Conservation (phyloP, 2,113 vertebrate species). For the Holacanthus passer region DNA sequence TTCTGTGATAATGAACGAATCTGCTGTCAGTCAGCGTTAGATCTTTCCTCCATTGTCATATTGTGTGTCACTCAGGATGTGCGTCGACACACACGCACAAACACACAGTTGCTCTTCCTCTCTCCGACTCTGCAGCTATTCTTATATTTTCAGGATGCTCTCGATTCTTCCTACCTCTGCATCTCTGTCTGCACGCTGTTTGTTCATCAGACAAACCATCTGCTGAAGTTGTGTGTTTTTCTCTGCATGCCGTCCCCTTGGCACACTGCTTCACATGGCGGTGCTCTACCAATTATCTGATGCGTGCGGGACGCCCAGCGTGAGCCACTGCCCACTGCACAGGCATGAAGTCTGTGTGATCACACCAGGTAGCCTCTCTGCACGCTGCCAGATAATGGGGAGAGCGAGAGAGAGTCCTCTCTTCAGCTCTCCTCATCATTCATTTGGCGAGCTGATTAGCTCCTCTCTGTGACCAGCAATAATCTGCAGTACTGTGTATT, state of each 20-base stretch:
- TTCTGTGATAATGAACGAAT: constrained; percentile 75
- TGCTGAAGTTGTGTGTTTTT: constrained; percentile 81
- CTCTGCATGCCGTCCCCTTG: constrained; percentile 65
- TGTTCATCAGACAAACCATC: constrained; percentile 83
- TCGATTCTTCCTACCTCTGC: constrained; percentile 26
- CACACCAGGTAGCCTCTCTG: constrained; percentile 76
- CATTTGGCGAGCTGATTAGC: constrained; percentile 76
- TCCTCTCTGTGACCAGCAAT: constrained; percentile 69
- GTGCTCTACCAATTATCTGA: constrained; percentile 81
- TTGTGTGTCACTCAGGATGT: constrained; percentile 60
- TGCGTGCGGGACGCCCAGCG: constrained; percentile 72
- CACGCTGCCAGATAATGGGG: constrained; percentile 65
- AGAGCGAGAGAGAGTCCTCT: constrained; percentile 57
- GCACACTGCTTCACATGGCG: constrained; percentile 66
- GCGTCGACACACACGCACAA: constrained; percentile 6
- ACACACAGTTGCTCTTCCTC: constrained; percentile 28
- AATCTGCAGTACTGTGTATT: constrained; percentile 69
- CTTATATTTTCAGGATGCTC: constrained; percentile 47
- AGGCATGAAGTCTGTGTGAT: constrained; percentile 68
- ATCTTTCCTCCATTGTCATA: constrained; percentile 58
- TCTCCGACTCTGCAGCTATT: constrained; percentile 24
- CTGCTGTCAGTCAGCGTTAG: constrained; percentile 68
- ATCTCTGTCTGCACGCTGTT: constrained; percentile 76
- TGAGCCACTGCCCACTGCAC: constrained; percentile 70
- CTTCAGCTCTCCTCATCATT: constrained; percentile 65